These are phyloP conservation scores for Alsophila aescularia DNA, from an alignment of 2,888 invertebrate species.

Conservation along the genomic window DNA sequence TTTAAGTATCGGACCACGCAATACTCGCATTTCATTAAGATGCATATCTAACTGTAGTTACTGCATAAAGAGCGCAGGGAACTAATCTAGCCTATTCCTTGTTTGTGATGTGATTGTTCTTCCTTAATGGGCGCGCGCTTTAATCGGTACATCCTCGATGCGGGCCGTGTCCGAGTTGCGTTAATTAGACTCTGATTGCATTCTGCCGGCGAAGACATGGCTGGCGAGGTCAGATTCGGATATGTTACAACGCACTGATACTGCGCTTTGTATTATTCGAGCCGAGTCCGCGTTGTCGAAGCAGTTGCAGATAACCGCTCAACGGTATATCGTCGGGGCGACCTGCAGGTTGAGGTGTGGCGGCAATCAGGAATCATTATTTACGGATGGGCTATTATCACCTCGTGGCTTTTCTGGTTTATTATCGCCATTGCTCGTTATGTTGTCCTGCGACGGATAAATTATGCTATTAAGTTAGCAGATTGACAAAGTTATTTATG, in stretches of 20 bases:
- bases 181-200: slow-evolving; percentile 78
- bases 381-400: slow-evolving; percentile 83
- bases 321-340: slow-evolving; percentile 45
- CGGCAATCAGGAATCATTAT: slow-evolving; percentile 83
- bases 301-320: slow-evolving; percentile 29
- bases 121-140: slow-evolving; percentile 74
- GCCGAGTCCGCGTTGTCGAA: slow-evolving; percentile 36
- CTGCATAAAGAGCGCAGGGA: slow-evolving; percentile 41
- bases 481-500: slow-evolving; percentile 85
- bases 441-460: slow-evolving; percentile 82
- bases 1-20: slow-evolving; percentile 27
- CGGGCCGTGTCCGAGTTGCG: slow-evolving; percentile 65
- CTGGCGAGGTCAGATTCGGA: slow-evolving; percentile 58
- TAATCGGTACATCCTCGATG: slow-evolving; percentile 79
- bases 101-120: slow-evolving; percentile 80
- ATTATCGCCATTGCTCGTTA: slow-evolving; percentile 83
- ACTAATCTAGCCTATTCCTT: slow-evolving; percentile 71
- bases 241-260: slow-evolving; percentile 39
- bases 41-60: slow-evolving; percentile 38
- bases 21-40: slow-evolving; percentile 33
- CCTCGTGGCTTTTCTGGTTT: slow-evolving; percentile 84
- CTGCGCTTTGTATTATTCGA: slow-evolving; percentile 33
- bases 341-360: slow-evolving; percentile 69
- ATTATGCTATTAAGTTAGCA: slow-evolving; percentile 84
- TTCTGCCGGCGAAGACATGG: slow-evolving; percentile 62